A percentile compares a stretch with the other conserved stretches of the same genome.
phyloP scores from a whole-genome alignment of 2,113 vertebrate genomes.

The Rhinogobius similis region DNA sequence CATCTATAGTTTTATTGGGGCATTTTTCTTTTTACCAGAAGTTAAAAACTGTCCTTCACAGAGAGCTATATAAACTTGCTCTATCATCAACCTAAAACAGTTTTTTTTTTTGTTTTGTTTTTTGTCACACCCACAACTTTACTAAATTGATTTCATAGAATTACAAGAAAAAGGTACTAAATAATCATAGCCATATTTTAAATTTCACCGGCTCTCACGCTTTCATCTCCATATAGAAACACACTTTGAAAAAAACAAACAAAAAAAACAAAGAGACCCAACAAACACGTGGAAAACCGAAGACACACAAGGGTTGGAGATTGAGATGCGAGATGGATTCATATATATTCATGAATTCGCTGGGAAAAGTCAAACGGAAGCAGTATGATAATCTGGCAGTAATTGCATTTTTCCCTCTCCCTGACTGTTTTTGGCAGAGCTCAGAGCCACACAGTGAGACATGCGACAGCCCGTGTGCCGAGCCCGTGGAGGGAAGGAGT shows the following conservation, averaged over 20 bases:
- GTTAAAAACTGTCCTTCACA: background rate
- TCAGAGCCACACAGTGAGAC: conserved; percentile 46
- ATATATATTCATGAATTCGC: conserved; percentile 79
- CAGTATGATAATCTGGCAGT: conserved; percentile 76
- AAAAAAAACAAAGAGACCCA: conserved; percentile 61
- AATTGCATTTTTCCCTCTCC: conserved; percentile 68
- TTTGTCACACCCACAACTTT: conserved; percentile 26
- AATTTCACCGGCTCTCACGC: conserved; percentile 20
- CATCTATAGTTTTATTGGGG: too few species aligned
- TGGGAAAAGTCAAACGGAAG: conserved; percentile 74
- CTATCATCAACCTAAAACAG: conserved; percentile 34
- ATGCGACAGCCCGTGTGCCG: background rate
- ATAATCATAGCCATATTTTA: conserved; percentile 9
- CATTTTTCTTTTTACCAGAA: too few species aligned
- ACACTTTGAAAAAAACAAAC: conserved; percentile 53
- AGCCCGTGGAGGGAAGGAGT: conserved; percentile 15
- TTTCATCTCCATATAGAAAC: conserved; percentile 45
- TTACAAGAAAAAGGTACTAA: background rate
- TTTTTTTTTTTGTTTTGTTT: conserved; percentile 27
- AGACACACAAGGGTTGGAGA: conserved; percentile 48
- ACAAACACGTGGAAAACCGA: conserved; percentile 43
- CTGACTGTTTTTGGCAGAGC: conserved; percentile 68
- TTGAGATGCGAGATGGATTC: conserved; percentile 74
- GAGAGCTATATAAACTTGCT: conserved; percentile 25
- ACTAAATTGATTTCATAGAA: background rate